phyloP scores from a whole-genome alignment of 2,888 invertebrate genomes.

The Cephus pulcher region DNA sequence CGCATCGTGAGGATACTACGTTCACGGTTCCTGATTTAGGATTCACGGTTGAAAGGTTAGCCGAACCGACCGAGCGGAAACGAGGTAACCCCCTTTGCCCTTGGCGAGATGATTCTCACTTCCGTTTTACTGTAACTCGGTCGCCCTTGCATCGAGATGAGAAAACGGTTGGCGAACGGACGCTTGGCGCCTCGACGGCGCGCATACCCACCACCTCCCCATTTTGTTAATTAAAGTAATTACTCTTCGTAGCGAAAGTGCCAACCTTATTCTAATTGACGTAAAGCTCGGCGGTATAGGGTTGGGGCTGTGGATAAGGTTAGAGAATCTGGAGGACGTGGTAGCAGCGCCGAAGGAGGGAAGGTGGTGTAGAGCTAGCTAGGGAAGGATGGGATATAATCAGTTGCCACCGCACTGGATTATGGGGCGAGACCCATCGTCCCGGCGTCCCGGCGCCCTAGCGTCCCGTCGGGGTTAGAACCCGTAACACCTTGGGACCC shows the following conservation, averaged over 20 bases:
- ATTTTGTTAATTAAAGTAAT: conserved; percentile 70
- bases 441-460: neutral
- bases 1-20: neutral
- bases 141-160: neutral
- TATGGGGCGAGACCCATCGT: conserved; percentile 55
- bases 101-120: neutral
- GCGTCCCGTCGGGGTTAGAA: conserved; percentile 55
- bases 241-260: conserved; percentile 69
- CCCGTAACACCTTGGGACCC: conserved; percentile 51
- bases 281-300: conserved; percentile 61
- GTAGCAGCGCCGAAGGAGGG: conserved; percentile 33
- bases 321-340: conserved; percentile 52
- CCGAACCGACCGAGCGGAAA: neutral
- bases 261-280: conserved; percentile 70
- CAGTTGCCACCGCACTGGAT: conserved; percentile 66
- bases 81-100: neutral
- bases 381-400: conserved; percentile 57
- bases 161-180: conserved; percentile 1
- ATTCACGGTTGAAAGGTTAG: neutral
- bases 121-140: neutral
- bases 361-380: conserved; percentile 20
- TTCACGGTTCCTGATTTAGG: neutral
- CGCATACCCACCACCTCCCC: conserved; percentile 58
- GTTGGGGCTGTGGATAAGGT: conserved; percentile 27
- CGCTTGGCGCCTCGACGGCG: neutral